Conservation (phyloP, 2,113 vertebrate genomes). For the Dipodomys merriami region DNA sequence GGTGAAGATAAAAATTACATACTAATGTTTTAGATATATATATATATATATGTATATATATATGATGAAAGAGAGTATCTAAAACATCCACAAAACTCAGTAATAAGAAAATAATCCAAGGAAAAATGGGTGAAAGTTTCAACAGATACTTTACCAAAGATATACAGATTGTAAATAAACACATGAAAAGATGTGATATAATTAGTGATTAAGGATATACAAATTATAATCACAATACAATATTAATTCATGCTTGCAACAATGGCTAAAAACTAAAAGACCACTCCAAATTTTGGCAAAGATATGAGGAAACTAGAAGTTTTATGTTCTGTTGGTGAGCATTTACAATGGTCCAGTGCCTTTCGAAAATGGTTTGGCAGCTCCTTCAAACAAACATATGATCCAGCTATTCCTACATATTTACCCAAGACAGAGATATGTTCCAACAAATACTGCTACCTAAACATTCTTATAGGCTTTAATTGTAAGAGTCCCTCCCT, state of each 20-base stretch:
- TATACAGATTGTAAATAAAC: neutral
- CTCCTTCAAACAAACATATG: conserved; percentile 27
- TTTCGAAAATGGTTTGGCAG: neutral
- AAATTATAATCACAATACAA: conserved; percentile 41
- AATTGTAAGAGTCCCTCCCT: neutral
- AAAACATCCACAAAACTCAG: neutral
- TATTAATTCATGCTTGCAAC: neutral
- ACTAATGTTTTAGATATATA: neutral
- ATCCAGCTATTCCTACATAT: neutral
- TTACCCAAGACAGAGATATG: neutral
- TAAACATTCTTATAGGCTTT: neutral
- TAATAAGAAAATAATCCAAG: conserved; percentile 1
- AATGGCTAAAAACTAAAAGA: conserved; percentile 28
- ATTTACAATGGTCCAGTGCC: neutral
- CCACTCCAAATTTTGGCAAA: neutral
- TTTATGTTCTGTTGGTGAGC: neutral
- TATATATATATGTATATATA: neutral
- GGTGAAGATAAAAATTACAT: neutral
- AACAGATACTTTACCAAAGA: neutral
- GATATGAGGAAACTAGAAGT: neutral
- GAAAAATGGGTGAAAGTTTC: conserved; percentile 22
- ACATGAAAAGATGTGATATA: neutral
- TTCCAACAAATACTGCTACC: neutral
- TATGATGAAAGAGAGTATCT: conserved; percentile 1
- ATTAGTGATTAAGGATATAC: neutral